These are phyloP conservation scores for Capreolus pygargus DNA, from an alignment of 2,113 vertebrate species.

Conservation along the genomic window DNA sequence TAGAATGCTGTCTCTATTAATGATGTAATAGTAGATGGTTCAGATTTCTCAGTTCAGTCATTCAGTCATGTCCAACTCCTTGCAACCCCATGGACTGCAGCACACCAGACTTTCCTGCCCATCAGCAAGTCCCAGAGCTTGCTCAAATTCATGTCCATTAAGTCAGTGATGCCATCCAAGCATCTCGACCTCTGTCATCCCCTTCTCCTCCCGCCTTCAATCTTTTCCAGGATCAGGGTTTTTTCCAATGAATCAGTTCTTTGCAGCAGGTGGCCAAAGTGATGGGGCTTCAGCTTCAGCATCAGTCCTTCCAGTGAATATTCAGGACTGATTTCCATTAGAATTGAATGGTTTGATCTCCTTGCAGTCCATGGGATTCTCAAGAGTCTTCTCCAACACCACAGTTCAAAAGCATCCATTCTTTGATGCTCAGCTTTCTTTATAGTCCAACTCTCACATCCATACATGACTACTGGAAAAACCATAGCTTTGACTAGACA, in stretches of 20 bases:
- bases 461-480: not conserved
- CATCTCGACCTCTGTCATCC: not conserved
- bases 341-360: not conserved
- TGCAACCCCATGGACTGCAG: not conserved
- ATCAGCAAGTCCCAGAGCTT: not conserved
- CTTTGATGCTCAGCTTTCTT: not conserved
- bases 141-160: not conserved
- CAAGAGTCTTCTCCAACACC: not conserved
- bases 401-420: not conserved
- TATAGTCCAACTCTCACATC: not conserved
- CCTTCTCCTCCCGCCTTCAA: not conserved
- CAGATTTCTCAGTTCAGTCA: not conserved
- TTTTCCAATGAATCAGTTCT: not conserved
- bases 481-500: not conserved
- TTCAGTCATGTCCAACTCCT: not conserved
- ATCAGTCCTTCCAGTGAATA: not conserved
- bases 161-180: not conserved
- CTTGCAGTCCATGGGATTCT: not conserved
- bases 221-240: not conserved
- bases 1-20: constrained; percentile 16
- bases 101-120: not conserved
- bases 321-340: not conserved
- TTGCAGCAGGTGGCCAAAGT: not conserved
- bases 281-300: not conserved
- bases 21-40: constrained; percentile 48